Conservation (phyloP, 2,888 invertebrate species). For the Cataglyphis rosenhaueri region DNA sequence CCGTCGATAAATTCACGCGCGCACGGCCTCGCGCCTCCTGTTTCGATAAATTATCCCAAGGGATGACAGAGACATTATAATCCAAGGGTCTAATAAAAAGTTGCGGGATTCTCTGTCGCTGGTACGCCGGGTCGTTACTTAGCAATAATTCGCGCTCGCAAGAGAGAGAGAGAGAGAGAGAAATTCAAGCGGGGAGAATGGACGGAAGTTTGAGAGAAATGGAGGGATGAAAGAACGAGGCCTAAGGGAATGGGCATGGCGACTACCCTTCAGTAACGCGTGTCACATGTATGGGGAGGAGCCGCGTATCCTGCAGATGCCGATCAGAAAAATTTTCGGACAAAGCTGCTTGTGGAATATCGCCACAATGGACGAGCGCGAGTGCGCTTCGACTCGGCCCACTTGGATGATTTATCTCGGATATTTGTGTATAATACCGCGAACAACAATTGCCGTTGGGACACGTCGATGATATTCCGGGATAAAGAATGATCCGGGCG, state of each 20-base stretch:
- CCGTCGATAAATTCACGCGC: conserved; percentile 77
- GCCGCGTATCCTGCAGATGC: conserved; percentile 73
- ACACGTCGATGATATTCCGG: conserved; percentile 56
- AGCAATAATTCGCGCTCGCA: conserved; percentile 71
- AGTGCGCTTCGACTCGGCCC: conserved; percentile 64
- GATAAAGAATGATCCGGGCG: conserved; percentile 48
- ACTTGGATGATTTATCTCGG: conserved; percentile 77
- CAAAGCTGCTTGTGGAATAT: conserved; percentile 64
- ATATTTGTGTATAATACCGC: conserved; percentile 71
- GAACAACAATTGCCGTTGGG: conserved; percentile 62
- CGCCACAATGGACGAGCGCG: conserved; percentile 60
- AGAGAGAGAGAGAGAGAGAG: conserved; percentile 25
- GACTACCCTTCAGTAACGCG: conserved; percentile 36
- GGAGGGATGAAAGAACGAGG: conserved; percentile 33
- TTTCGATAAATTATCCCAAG: conserved; percentile 78
- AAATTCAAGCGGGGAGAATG: background rate
- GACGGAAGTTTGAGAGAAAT: background rate
- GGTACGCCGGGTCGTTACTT: conserved; percentile 68
- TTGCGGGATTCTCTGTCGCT: conserved; percentile 44
- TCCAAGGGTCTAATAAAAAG: conserved; percentile 75
- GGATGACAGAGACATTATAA: conserved; percentile 82
- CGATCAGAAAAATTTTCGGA: conserved; percentile 64
- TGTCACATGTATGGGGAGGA: conserved; percentile 41
- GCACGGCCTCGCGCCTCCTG: conserved; percentile 58
- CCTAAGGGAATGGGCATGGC: conserved; percentile 28